Percentiles rank a stretch among this genome's conserved stretches.
Evolutionary conservation across 2,888 invertebrate genomes (phyloP).

Genomic region (Andricus quercusramuli): DNA sequence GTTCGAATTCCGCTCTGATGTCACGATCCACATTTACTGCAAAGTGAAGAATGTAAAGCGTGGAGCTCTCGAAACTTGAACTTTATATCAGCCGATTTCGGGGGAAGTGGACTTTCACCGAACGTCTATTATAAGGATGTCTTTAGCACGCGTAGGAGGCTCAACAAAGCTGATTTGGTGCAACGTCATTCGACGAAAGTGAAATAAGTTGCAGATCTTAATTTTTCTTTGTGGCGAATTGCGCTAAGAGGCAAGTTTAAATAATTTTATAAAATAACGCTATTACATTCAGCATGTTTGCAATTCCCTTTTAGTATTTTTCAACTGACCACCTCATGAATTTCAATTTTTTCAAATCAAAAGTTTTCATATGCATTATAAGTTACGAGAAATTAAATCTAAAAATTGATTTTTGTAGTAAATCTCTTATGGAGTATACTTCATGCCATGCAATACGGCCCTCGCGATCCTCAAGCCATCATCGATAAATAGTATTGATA

Average conservation of each 20-base stretch:
- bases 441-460: too few relatives aligned
- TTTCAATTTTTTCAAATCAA: neutral
- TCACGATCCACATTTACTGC: slow-evolving; percentile 13
- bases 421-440: too few relatives aligned
- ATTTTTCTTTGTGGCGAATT: neutral
- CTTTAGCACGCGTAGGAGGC: neutral
- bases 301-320: neutral
- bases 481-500: too few relatives aligned
- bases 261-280: neutral
- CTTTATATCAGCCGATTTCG: slow-evolving; percentile 14
- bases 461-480: too few relatives aligned
- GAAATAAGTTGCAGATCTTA: neutral
- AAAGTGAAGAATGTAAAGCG: neutral
- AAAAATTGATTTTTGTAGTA: too few relatives aligned
- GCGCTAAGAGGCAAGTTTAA: neutral
- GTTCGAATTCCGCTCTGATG: slow-evolving; percentile 2
- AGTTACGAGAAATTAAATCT: too few relatives aligned
- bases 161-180: neutral
- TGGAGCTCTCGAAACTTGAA: slow-evolving; percentile 23
- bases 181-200: slow-evolving; percentile 29
- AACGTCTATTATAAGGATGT: neutral
- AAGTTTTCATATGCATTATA: too few relatives aligned
- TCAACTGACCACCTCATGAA: neutral
- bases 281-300: neutral
- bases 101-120: slow-evolving; percentile 30